Conservation (phyloP, 2,797 vertebrate genomes). For the Squalus acanthias region DNA sequence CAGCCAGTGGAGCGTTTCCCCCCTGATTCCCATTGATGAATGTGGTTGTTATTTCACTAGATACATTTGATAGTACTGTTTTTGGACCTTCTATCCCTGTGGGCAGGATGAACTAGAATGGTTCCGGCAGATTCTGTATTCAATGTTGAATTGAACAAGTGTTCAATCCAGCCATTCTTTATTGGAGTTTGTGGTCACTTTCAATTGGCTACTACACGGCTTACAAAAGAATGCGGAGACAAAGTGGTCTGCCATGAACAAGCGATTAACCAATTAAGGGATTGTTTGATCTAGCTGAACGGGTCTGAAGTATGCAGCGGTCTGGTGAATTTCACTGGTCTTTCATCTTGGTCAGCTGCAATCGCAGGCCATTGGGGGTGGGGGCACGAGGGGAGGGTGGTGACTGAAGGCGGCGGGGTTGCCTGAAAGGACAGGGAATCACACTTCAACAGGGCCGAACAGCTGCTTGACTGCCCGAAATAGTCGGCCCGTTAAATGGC, state of each 20-base stretch:
- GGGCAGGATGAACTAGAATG: neutral
- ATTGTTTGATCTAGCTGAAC: neutral
- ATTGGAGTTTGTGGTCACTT: neutral
- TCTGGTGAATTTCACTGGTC: neutral
- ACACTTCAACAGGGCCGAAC: neutral
- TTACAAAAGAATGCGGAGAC: neutral
- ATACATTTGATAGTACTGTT: neutral
- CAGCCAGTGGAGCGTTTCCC: no score
- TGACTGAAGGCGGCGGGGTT: neutral
- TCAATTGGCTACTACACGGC: neutral
- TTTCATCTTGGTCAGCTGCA: neutral
- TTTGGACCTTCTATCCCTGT: neutral
- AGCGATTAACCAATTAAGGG: neutral
- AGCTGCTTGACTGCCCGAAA: neutral
- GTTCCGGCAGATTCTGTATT: neutral
- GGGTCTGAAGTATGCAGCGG: neutral
- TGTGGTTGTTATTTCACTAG: neutral
- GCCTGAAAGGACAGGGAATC: neutral
- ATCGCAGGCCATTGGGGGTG: neutral
- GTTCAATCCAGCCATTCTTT: neutral
- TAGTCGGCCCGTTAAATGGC: neutral
- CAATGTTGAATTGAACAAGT: neutral
- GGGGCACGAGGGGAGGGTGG: no score
- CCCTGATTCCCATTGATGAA: no score
- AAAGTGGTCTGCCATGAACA: neutral